Base-by-base conservation (phyloP, 2,113 vertebrate species). In the Corapipo altera region DNA sequence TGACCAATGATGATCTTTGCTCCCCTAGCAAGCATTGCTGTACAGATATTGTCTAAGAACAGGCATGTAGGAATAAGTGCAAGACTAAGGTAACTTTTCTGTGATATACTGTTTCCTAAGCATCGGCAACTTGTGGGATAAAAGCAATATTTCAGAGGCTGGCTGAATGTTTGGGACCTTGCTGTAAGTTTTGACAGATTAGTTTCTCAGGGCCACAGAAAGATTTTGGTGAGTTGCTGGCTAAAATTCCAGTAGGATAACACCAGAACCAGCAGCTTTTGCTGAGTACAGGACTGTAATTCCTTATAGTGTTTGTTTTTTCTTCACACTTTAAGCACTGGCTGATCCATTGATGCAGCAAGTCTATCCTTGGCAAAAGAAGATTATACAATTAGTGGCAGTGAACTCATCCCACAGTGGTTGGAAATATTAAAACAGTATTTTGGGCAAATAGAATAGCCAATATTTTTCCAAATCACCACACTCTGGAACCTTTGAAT, bases 321-420 rank as follows among this genome's bases (percentile, higher is more conserved):
- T 13, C 48, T 89, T 79, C 70, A 41, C 35, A 7, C 37, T 91
- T 88, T 66, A 96, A 94, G 71, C 28, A 19, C 67, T 93, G 44
- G 19, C 52, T 93, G 74, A 95, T 94, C 90, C 14, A 6, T 85
- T 91, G 93, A 79, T 76, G 28, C 81, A 79, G 44, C 61, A 88
- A 69, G 39, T 79, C 26, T 62, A 1, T 93, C 90, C 61, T 69
- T 93, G 28, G 64, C 49, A 52, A 76, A 95, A 88, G 74, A 61
- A 41, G 74, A 83, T 95, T 61, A 72, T 37, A 65, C 7, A 58
- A 5, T 43, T 89, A 5, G 54, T 52, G 62, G 70, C 74, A 76
- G 24, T 2, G 2, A 82, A 57, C 67, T 88, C 24, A 11, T 82
- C 58, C 75, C 0, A 1, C 1, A 1, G 66, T 65, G 35, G 15